Evolutionary conservation across 2,888 invertebrate genomes (phyloP).

Genomic region (Allacma fusca): DNA sequence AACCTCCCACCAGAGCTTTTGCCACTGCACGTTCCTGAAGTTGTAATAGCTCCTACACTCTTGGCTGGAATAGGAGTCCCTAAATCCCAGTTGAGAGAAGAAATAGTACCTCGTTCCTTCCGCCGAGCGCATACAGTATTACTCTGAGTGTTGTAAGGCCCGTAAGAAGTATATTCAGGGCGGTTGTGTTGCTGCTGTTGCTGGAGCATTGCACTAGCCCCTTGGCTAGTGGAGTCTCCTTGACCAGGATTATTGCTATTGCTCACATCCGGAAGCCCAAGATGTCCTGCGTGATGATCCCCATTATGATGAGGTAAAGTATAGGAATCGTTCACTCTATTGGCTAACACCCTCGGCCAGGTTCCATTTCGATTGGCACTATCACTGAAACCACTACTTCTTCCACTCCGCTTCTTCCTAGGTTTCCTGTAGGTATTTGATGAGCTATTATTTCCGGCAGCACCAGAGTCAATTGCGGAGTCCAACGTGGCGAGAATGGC

Average conservation of each 20-base stretch:
- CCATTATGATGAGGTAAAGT: conserved; percentile 55
- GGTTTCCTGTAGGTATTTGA: conserved; percentile 52
- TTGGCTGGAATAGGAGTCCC: conserved; percentile 54
- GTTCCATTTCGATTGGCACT: conserved; percentile 59
- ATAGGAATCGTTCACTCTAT: conserved; percentile 58
- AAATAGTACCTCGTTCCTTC: conserved; percentile 56
- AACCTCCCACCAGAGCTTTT: conserved; percentile 28
- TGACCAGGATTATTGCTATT: neutral
- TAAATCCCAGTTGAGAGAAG: conserved; percentile 56
- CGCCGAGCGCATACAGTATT: conserved; percentile 58
- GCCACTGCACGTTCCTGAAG: neutral
- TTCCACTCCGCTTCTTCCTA: conserved; percentile 54
- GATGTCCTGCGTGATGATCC: conserved; percentile 2
- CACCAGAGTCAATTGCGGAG: conserved; percentile 59
- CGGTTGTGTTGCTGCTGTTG: conserved; percentile 21
- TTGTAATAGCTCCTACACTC: conserved; percentile 58
- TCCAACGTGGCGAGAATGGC: conserved; percentile 59
- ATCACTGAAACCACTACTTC: conserved; percentile 37
- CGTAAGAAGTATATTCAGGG: conserved; percentile 49
- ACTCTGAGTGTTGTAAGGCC: conserved; percentile 46
- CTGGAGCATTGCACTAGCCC: neutral
- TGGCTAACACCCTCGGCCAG: conserved; percentile 59
- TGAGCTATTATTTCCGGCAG: conserved; percentile 38
- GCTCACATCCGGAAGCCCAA: conserved; percentile 5
- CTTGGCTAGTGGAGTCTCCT: neutral